Conservation (phyloP, 23 tunicate species). For the Ascidia mentula region DNA sequence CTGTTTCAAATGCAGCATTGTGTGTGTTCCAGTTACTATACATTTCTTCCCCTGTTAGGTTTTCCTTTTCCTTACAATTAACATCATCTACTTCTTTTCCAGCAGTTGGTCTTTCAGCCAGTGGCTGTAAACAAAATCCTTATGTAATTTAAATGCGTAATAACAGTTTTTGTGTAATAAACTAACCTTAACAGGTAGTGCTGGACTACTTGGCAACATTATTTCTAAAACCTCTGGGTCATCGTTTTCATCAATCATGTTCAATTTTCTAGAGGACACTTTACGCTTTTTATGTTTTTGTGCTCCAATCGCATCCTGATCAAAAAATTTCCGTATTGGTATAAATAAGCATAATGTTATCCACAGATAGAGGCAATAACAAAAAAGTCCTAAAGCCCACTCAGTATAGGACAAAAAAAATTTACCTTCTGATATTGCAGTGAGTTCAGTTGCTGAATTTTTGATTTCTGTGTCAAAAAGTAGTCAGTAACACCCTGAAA, state of each 20-base stretch:
- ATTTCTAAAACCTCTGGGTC: background rate
- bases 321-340: too few relatives aligned
- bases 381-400: too few relatives aligned
- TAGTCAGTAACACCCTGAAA: background rate
- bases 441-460: background rate
- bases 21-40: background rate
- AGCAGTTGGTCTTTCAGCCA: background rate
- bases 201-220: background rate
- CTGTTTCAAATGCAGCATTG: background rate
- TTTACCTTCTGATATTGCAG: background rate
- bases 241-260: slow-evolving; percentile 19
- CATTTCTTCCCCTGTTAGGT: background rate
- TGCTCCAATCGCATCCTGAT: background rate
- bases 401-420: too few relatives aligned
- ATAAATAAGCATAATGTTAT: too few relatives aligned
- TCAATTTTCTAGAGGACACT: slow-evolving; percentile 13
- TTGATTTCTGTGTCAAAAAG: background rate
- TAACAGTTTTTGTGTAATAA: too few relatives aligned
- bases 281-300: background rate
- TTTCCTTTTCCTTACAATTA: background rate
- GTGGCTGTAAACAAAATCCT: background rate
- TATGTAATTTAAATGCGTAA: background rate
- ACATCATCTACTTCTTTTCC: background rate
- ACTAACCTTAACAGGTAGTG: background rate
- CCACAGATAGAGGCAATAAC: too few relatives aligned